Evolutionary conservation across 2,888 invertebrate species (phyloP), one percentile per base, ranked within the genome.

Genomic region (Pilophorus perplexus): DNA sequence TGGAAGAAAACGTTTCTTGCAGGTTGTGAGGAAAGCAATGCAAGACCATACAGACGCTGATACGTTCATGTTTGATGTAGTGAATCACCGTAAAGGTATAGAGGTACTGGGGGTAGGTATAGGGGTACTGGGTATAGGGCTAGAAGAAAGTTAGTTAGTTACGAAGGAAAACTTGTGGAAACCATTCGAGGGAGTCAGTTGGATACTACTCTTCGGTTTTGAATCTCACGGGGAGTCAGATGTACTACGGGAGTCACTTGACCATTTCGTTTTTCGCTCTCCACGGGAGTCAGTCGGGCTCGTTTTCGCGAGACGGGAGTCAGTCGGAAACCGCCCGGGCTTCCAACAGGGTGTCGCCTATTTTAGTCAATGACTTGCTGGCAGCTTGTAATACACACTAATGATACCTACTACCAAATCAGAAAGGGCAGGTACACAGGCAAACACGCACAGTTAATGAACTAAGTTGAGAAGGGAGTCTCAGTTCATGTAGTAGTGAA

Each of bases 381-480:
- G 46, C 46, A 22, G 46, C 25, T 46, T n/a, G 46, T 46, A 46
- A 46, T 46, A 46, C 46, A 12, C 25, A 46, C 46, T 46, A 46
- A 46, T 46, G 25, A n/a, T n/a, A n/a, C n/a, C n/a, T n/a, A n/a
- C 23, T 46, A 22, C 25, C 46, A 46, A 46, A 25, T 46, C 46
- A 46, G 46, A 22, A 25, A 14, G 25, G 46, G 46, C 22, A 46
- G 46, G 46, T 25, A 46, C 23, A 46, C n/a, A 22, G 23, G 23
- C 46, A 46, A 46, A 46, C 46, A 46, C 46, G 23, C 46, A 46
- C 46, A 46, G 46, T 23, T 46, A 46, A 46, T 46, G 46, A 46
- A 46, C 46, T 46, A 46, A 46, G 46, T 46, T 46, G 46, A 1
- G 20, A 14, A 25, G 23, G n/a, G n/a, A n/a, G n/a, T n/a, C n/a